Percentiles rank a stretch among this genome's conserved stretches.
Evolutionary conservation across 2,888 invertebrate species (phyloP).

Genomic region (Callosobruchus maculatus): DNA sequence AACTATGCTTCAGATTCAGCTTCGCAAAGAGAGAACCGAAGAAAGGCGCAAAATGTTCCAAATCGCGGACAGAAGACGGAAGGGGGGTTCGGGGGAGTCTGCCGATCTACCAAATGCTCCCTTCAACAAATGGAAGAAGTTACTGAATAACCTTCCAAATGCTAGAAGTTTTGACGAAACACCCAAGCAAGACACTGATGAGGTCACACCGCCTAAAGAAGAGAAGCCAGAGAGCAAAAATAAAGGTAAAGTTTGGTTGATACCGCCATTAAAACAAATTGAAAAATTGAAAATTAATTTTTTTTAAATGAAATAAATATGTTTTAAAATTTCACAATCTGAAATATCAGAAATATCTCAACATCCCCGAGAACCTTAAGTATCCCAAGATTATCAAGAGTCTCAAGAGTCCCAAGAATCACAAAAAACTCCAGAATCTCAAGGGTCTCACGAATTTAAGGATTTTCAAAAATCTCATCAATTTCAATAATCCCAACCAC

Average conservation of each 20-base stretch:
- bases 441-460: too few relatives aligned
- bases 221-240: conserved; percentile 27
- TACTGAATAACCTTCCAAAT: conserved; percentile 58
- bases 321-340: too few relatives aligned
- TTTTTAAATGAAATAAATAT: too few relatives aligned
- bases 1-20: conserved; percentile 59
- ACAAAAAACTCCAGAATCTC: too few relatives aligned
- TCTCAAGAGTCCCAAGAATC: too few relatives aligned
- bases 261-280: too few relatives aligned
- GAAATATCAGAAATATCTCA: too few relatives aligned
- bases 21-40: conserved; percentile 86
- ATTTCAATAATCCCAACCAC: too few relatives aligned
- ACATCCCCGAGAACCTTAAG: too few relatives aligned
- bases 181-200: conserved; percentile 35
- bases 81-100: conserved; percentile 55
- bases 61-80: conserved; percentile 68
- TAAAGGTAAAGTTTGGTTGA: conserved; percentile 27
- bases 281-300: too few relatives aligned
- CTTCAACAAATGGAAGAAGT: conserved; percentile 67
- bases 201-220: conserved; percentile 24
- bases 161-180: conserved; percentile 56
- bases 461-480: too few relatives aligned
- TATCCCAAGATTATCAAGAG: too few relatives aligned
- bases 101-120: conserved; percentile 60
- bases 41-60: conserved; percentile 91